phyloP scores from a whole-genome alignment of 2,888 invertebrate genomes.

The Nemoura dubitans region DNA sequence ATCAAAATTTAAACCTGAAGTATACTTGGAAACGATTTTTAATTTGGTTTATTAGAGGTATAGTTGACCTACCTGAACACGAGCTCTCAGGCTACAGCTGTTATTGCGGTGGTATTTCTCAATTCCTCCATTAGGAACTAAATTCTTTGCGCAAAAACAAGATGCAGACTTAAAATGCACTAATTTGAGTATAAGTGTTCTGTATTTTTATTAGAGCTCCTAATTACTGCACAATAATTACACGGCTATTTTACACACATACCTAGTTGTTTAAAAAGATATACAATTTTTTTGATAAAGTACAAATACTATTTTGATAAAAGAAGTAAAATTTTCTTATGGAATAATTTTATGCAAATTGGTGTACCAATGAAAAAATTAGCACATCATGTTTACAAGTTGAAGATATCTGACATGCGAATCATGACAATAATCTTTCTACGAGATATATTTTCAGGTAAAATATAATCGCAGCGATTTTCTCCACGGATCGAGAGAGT shows the following conservation, averaged over 20 bases:
- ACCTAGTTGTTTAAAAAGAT: constrained; percentile 20
- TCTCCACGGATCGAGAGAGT: neutral
- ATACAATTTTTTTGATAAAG: constrained; percentile 40
- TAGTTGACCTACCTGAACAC: no score
- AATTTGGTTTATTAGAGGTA: no score
- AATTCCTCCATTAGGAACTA: no score
- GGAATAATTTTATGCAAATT: constrained; percentile 17
- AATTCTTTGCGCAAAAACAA: no score
- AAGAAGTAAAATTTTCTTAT: neutral
- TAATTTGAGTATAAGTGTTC: no score
- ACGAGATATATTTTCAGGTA: constrained; percentile 8
- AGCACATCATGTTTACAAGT: neutral
- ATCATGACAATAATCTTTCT: neutral
- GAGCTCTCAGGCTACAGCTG: no score
- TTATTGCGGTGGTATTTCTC: no score
- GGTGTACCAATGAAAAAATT: neutral
- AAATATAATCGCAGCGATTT: constrained; percentile 25
- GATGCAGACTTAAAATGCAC: no score
- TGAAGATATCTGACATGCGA: neutral
- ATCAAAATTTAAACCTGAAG: no score
- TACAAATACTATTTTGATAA: constrained; percentile 36
- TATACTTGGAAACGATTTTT: no score
- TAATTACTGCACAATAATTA: constrained; percentile 29
- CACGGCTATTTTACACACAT: constrained; percentile 26
- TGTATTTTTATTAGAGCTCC: neutral